A percentile compares a stretch with the other conserved stretches of the same genome.
Evolutionary conservation across 1,140 invertebrate species (phyloP).

Genomic region (Leptopilina clavipes): DNA sequence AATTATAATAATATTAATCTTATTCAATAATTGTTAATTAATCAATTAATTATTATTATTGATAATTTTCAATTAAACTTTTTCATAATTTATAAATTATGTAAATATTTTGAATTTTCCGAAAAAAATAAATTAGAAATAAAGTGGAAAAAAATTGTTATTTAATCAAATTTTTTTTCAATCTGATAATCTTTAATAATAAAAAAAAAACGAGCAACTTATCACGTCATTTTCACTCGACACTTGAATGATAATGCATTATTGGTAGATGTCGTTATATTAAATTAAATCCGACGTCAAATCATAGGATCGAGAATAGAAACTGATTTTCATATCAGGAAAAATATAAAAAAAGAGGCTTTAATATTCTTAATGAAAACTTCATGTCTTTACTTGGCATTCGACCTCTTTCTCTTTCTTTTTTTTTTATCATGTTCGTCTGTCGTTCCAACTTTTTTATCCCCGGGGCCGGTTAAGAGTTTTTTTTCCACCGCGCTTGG

Average conservation of each 20-base stretch:
- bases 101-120: too few relatives aligned
- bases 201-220: not conserved
- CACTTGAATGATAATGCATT: constrained; percentile 15
- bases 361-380: constrained; percentile 56
- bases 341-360: constrained; percentile 37
- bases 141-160: too few relatives aligned
- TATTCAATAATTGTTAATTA: too few relatives aligned
- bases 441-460: constrained; percentile 12
- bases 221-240: constrained; percentile 14
- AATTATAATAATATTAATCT: too few relatives aligned
- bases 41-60: too few relatives aligned
- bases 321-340: constrained; percentile 33
- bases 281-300: constrained; percentile 44
- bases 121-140: too few relatives aligned
- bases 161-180: not conserved
- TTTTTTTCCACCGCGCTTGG: not conserved
- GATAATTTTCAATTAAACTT: too few relatives aligned
- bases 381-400: constrained; percentile 45
- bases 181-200: not conserved
- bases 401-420: not conserved
- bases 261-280: constrained; percentile 35
- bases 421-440: constrained; percentile 26
- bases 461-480: constrained; percentile 19
- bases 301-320: constrained; percentile 23
- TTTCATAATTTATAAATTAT: too few relatives aligned